These are phyloP conservation scores for Galerucella calmariensis DNA, from an alignment of 2,888 invertebrate species.

Conservation along the genomic window DNA sequence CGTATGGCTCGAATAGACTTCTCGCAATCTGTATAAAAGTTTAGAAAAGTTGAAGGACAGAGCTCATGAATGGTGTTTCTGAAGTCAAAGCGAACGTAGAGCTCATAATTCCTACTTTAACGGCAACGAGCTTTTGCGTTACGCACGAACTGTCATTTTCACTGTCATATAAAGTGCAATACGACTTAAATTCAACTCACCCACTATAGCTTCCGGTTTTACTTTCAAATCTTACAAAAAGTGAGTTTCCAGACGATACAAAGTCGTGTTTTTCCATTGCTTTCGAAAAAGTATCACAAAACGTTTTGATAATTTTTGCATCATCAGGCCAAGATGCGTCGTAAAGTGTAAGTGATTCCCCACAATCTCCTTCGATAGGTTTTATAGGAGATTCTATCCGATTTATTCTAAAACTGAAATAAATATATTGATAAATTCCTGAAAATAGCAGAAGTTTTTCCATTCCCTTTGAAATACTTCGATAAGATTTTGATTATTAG, in stretches of 20 bases:
- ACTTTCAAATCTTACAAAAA: slow-evolving; percentile 90
- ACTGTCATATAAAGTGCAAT: too few relatives aligned
- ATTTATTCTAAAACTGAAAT: slow-evolving; percentile 83
- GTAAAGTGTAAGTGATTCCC: slow-evolving; percentile 89
- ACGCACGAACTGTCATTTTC: too few relatives aligned
- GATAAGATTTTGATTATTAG: too few relatives aligned
- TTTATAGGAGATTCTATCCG: slow-evolving; percentile 89
- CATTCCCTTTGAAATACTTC: too few relatives aligned
- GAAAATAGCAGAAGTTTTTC: background rate
- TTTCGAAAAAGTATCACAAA: slow-evolving; percentile 92
- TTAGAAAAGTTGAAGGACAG: too few relatives aligned
- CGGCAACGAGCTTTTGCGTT: too few relatives aligned
- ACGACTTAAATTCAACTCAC: slow-evolving; percentile 61
- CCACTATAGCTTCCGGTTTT: slow-evolving; percentile 93
- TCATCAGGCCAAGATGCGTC: slow-evolving; percentile 90
- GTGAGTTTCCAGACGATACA: slow-evolving; percentile 86
- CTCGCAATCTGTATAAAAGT: too few relatives aligned
- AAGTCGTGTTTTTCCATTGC: slow-evolving; percentile 95
- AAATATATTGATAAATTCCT: background rate
- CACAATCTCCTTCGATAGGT: slow-evolving; percentile 88
- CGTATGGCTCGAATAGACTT: too few relatives aligned
- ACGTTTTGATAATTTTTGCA: slow-evolving; percentile 90
- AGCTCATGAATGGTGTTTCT: too few relatives aligned
- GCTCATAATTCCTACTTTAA: too few relatives aligned
- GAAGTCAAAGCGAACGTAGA: too few relatives aligned